Base-by-base conservation (phyloP, 2,888 invertebrate species). In the Pristionchus japonicus region DNA sequence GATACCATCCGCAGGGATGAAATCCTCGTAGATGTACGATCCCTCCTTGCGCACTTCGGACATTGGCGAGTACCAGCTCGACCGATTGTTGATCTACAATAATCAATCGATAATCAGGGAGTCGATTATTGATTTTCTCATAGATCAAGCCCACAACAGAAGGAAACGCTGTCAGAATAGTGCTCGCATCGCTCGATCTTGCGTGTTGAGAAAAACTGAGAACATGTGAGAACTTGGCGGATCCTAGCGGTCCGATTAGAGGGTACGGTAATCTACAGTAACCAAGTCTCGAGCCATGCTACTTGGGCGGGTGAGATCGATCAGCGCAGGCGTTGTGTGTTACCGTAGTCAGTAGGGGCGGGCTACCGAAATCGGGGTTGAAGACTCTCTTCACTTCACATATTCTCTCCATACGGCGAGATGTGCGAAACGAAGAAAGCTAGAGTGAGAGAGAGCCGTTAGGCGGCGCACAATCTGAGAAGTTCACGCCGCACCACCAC, bases 11-110 rank as follows among this genome's bases (percentile, higher is more conserved):
- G 99, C 99, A 11, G 99, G 99, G 98, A 99, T 99, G 95, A 99
- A 99, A 95, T 99, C 99, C 96, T 99, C 99, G 95, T 99, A 99
- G 95, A 99, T 98, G 95, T 97, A 99, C 20, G 98, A 98, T 77
- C 99, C 99, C 84, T 97, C 97, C 95, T 98, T 98, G 88, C 99
- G 96, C 13, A 99, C 98, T 93, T 98, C 96, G 77, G 98, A 98
- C 43, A 94, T 94, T 13, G 98, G 97, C 0, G 98, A 98, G 95
- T 99, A 99, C 89, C 99, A 98, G 95, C 98, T 99, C 95, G 98
- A 98, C 88, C 99, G 96, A 95, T 98, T 98, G 91, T 98, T 99
- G 95, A 99, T 98, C 97, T 98, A 95, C 89, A 95, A 94, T 1
- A 9, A 37, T 40, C 47, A 40, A 31, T 67, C 43, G 64, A 64